Conservation (phyloP, 2,797 vertebrate genomes). For the Xenentodon cancila region DNA sequence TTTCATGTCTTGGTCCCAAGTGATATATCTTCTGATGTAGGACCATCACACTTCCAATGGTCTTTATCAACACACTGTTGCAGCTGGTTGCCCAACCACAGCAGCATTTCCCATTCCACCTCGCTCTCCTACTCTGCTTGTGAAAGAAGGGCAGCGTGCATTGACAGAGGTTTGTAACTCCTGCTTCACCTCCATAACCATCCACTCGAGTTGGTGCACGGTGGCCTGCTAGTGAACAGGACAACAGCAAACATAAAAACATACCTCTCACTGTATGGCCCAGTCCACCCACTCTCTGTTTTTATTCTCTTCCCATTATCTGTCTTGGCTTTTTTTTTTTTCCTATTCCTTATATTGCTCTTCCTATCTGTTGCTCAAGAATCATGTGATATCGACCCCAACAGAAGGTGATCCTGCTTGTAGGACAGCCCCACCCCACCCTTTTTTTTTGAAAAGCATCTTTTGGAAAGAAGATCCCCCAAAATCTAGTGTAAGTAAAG, state of each 20-base stretch:
- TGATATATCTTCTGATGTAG: slow-evolving; percentile 17
- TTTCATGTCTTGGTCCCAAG: slow-evolving; percentile 35
- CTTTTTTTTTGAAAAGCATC: no score
- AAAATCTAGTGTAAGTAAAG: no score
- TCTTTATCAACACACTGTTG: slow-evolving; percentile 1
- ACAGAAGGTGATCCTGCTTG: no score
- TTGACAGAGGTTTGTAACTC: slow-evolving; percentile 50
- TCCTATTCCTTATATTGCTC: no score
- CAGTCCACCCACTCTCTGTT: no score
- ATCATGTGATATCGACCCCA: no score
- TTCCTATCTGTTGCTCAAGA: no score
- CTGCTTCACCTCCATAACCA: slow-evolving; percentile 17
- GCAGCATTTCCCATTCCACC: slow-evolving; percentile 53
- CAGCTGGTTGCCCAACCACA: slow-evolving; percentile 68
- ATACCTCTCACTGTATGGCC: neutral
- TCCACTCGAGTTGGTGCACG: slow-evolving; percentile 16
- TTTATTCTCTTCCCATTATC: no score
- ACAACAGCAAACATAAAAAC: slow-evolving; percentile 1
- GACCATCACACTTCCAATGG: slow-evolving; percentile 2
- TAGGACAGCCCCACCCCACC: no score
- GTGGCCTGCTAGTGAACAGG: slow-evolving; percentile 56
- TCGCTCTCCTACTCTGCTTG: slow-evolving; percentile 60
- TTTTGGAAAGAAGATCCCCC: no score
- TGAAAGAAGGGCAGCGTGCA: slow-evolving; percentile 43
- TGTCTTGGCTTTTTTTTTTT: no score